Base-by-base conservation (phyloP, 2,797 vertebrate genomes). In the Neosilurus hyrtlii region DNA sequence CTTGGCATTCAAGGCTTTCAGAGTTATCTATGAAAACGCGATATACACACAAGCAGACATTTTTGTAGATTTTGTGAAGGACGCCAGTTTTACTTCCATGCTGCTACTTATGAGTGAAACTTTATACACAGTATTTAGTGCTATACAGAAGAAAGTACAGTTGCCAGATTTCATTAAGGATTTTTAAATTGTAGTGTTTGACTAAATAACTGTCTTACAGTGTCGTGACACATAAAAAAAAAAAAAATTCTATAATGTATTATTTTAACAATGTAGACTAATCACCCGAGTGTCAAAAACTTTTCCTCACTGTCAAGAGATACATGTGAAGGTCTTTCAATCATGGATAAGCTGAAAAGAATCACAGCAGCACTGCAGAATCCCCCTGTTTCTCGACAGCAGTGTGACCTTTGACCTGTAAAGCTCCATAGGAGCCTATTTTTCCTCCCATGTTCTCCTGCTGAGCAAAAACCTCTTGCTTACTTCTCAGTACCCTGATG, bases 331-430 rank as follows among this genome's bases (percentile, higher is more conserved):
- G 94, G 92, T 93, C 91, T 92, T 92, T 94, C 88, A 90, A 89
- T 93, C 92, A 92, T 90, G 92, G 93, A 92, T 93, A 93, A 93
- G 92, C 89, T 87, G 89, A 90, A 92, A 92, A 92, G 91, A 92
- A 91, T 91, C 90, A 91, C 89, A 94, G 88, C 89, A 87, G 90
- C 91, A 81, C 87, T 90, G 91, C 92, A 92, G 91, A 92, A 91
- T 88, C 92, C 91, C 93, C 93, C 90, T 91, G 91, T 79, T 85
- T 79, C 93, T 91, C 93, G 93, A 94, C 93, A 94, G 92, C 90
- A 87, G 89, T 88, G 88, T 93, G 93, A 94, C 94, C 94, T 93
- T 90, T 95, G 94, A 94, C 93, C 94, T 93, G 92, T 91, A 89
- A 91, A 92, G 89, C 91, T 89, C 91, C 88, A 81, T 86, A 90